A percentile compares a stretch with the other conserved stretches of the same genome.
Evolutionary conservation across 2,888 invertebrate genomes (phyloP).

Genomic region (Linnaemya vulpina): DNA sequence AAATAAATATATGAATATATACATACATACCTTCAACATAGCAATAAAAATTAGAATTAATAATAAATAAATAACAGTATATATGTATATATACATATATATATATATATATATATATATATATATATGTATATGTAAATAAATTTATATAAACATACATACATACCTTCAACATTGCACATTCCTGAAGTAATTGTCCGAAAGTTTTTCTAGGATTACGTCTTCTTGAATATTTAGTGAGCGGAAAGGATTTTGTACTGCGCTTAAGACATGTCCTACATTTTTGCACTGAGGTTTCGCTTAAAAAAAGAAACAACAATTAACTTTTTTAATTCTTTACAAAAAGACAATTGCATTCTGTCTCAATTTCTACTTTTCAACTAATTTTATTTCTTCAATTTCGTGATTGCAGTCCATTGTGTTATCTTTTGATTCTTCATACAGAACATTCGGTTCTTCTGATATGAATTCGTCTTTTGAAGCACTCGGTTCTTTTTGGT

Average conservation of each 20-base stretch:
- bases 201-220: conserved; percentile 19
- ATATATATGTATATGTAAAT: no score
- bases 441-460: not conserved
- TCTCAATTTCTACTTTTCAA: not conserved
- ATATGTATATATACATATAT: no score
- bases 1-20: no score
- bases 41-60: no score
- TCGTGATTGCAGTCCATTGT: not conserved
- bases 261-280: conserved; percentile 63
- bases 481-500: not conserved
- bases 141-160: no score
- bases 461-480: not conserved
- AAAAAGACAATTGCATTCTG: no score
- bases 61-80: no score
- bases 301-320: not conserved
- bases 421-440: not conserved
- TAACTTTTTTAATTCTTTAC: no score
- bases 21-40: no score
- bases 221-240: conserved; percentile 9
- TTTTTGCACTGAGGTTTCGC: conserved; percentile 19
- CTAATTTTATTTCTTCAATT: not conserved
- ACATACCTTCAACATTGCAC: not conserved
- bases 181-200: conserved; percentile 52
- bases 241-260: conserved; percentile 20
- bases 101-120: not conserved